A percentile compares a stretch with the other conserved stretches of the same genome.
These are phyloP conservation scores for Ephydatia muelleri DNA, from an alignment of 37 sponge, comb jelly and placozoan genomes.

Conservation along the genomic window DNA sequence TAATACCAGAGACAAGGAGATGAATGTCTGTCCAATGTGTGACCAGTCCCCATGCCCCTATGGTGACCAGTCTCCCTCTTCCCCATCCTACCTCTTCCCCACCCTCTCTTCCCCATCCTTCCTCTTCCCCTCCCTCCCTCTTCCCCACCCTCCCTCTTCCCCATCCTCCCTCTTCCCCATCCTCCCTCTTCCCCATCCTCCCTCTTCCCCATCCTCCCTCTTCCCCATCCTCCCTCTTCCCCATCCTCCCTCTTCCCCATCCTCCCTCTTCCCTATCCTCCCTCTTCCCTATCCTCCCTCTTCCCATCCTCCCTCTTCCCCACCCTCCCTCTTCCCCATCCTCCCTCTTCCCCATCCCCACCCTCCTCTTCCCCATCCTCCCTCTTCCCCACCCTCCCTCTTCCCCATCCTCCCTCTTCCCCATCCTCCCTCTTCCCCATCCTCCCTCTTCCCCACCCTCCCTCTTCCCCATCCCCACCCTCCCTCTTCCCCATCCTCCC, in stretches of 20 bases:
- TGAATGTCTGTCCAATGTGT: not conserved
- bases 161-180: too few relatives aligned
- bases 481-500: too few relatives aligned
- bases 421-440: not conserved
- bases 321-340: not conserved
- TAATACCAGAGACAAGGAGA: too few relatives aligned
- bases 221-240: too few relatives aligned
- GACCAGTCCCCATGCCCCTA: not conserved
- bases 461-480: too few relatives aligned
- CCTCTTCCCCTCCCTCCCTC: not conserved
- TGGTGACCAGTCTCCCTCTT: not conserved
- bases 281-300: slow-evolving; percentile 10
- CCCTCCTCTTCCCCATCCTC: not conserved
- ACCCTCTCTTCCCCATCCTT: not conserved
- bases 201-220: too few relatives aligned
- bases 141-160: too few relatives aligned
- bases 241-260: too few relatives aligned
- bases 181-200: too few relatives aligned
- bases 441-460: too few relatives aligned
- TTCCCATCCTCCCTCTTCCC: slow-evolving; percentile 37
- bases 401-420: not conserved
- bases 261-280: not conserved
- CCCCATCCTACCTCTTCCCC: too few relatives aligned
- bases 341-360: not conserved
- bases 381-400: not conserved